phyloP scores from a whole-genome alignment of 92 coral and sea anemone species.

The Epizoanthus stellaris region DNA sequence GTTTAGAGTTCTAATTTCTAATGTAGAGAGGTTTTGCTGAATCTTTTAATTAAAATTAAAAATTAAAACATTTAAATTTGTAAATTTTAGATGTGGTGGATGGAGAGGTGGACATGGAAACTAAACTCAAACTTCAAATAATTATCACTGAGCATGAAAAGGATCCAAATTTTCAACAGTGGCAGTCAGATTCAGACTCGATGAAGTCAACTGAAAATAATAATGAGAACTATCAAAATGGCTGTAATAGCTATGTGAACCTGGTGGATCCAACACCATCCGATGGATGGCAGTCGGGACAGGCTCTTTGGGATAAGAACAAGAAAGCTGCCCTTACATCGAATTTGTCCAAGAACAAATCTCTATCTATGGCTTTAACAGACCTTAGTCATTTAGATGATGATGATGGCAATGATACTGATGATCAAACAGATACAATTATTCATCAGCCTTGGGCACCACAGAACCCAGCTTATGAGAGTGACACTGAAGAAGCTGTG shows the following conservation, averaged over 20 bases:
- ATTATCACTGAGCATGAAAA: constrained; percentile 80
- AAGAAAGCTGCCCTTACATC: constrained; percentile 57
- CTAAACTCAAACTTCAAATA: constrained; percentile 68
- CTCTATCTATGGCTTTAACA: constrained; percentile 84
- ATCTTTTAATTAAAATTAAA: not conserved
- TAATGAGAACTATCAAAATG: constrained; percentile 1
- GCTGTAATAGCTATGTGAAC: constrained; percentile 3
- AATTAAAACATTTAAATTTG: not conserved
- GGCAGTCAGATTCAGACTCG: constrained; percentile 82
- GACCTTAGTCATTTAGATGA: constrained; percentile 81
- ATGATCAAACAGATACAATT: constrained; percentile 1
- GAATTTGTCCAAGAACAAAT: constrained; percentile 82
- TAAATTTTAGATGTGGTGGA: constrained; percentile 26
- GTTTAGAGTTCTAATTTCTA: not conserved
- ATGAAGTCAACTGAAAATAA: constrained; percentile 43
- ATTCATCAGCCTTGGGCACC: constrained; percentile 57
- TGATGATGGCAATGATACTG: constrained; percentile 60
- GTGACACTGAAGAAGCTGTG: constrained; percentile 61
- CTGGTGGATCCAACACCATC: not conserved
- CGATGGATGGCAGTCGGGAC: constrained; percentile 26
- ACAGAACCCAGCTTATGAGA: constrained; percentile 77
- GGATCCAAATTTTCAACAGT: constrained; percentile 78
- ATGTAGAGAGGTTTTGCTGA: not conserved
- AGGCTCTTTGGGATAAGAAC: constrained; percentile 57
- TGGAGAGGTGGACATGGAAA: constrained; percentile 72